A percentile compares a stretch with the other conserved stretches of the same genome.
Evolutionary conservation across 2,797 vertebrate species (phyloP).

Genomic region (Anabas testudineus): DNA sequence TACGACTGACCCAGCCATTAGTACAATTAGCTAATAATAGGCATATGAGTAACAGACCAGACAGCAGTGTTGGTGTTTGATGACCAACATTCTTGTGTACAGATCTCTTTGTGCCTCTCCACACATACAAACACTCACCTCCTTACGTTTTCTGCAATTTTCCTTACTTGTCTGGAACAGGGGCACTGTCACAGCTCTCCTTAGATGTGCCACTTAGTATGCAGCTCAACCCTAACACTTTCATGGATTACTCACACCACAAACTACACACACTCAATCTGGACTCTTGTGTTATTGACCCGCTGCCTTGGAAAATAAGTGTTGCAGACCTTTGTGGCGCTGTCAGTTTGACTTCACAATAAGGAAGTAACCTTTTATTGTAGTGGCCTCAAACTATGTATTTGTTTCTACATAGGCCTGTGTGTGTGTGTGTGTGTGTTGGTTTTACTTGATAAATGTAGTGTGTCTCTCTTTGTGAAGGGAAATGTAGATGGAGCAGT

Average conservation of each 20-base stretch:
- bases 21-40: too few relatives aligned
- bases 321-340: conserved; percentile 30
- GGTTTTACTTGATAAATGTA: background rate
- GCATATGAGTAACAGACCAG: too few relatives aligned
- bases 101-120: too few relatives aligned
- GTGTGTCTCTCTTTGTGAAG: conserved; percentile 17
- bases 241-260: conserved; percentile 30
- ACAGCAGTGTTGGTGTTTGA: too few relatives aligned
- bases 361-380: conserved; percentile 26
- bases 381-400: background rate
- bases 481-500: background rate
- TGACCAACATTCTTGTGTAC: too few relatives aligned
- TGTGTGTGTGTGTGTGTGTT: background rate
- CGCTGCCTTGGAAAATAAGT: conserved; percentile 10
- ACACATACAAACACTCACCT: too few relatives aligned
- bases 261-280: conserved; percentile 34
- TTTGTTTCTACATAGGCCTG: background rate
- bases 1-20: too few relatives aligned
- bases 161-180: conserved; percentile 34
- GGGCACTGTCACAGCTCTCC: conserved; percentile 33
- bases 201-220: conserved; percentile 45
- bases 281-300: conserved; percentile 39
- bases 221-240: conserved; percentile 30
- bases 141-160: background rate
- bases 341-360: conserved; percentile 34